phyloP scores from a whole-genome alignment of 2,797 vertebrate species.

The Neosilurus hyrtlii region DNA sequence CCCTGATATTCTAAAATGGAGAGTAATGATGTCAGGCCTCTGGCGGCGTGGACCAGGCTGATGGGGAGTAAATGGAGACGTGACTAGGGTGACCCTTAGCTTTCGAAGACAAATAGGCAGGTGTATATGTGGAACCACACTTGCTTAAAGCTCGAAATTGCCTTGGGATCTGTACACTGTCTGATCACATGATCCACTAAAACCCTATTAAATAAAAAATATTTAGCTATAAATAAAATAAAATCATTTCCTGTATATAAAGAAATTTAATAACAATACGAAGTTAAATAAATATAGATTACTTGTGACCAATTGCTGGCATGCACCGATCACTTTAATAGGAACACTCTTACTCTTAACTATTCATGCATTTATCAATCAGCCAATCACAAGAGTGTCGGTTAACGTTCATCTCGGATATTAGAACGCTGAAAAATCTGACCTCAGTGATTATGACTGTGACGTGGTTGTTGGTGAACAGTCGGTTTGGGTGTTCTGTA shows the following conservation, averaged over 20 bases:
- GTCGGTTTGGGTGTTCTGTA: not conserved
- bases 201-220: not conserved
- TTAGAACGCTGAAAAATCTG: not conserved
- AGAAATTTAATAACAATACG: not conserved
- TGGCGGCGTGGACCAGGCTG: conserved; percentile 24
- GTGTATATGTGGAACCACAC: conserved; percentile 2
- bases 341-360: not conserved
- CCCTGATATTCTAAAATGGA: conserved; percentile 30
- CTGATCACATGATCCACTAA: not conserved
- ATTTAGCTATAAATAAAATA: not conserved
- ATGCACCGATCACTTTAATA: too few species aligned
- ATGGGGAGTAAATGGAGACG: conserved; percentile 49
- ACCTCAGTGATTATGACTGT: not conserved
- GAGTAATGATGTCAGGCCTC: conserved; percentile 42
- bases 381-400: not conserved
- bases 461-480: not conserved
- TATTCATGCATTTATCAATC: not conserved
- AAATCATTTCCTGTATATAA: not conserved
- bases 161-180: not conserved
- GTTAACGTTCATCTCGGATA: not conserved
- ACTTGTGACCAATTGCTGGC: not conserved
- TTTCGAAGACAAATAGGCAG: conserved; percentile 46
- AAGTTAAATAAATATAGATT: not conserved
- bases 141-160: not conserved
- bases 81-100: conserved; percentile 44